Conservation (phyloP, 1,140 invertebrate genomes). For the Drosophila quadrilineata region DNA sequence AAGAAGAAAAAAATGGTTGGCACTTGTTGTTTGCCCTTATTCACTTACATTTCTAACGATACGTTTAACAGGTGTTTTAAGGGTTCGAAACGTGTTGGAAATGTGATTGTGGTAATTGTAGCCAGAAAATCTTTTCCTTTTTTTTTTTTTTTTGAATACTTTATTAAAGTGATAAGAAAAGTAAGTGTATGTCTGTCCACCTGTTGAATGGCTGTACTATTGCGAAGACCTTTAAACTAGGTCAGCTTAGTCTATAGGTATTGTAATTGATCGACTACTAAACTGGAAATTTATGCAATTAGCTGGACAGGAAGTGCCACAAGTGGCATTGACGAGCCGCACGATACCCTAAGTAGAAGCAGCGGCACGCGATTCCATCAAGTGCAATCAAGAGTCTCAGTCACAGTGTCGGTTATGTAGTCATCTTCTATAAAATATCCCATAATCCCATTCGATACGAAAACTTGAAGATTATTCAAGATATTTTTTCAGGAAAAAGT, state of each 20-base stretch:
- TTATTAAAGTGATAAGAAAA: background rate
- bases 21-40: background rate
- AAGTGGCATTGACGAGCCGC: conserved; percentile 11
- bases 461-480: too few species aligned
- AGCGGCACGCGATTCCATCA: conserved; percentile 1
- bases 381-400: background rate
- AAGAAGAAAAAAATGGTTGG: too few species aligned
- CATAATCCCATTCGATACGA: too few species aligned
- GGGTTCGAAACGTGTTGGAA: conserved; percentile 17
- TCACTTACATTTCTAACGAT: background rate
- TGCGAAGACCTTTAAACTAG: conserved; percentile 7
- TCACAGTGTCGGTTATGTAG: background rate
- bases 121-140: background rate
- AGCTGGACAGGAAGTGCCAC: conserved; percentile 25
- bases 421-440: conserved; percentile 4
- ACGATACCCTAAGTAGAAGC: background rate
- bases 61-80: conserved; percentile 27
- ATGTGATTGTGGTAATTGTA: conserved; percentile 26
- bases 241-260: background rate
- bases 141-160: too few species aligned
- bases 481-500: too few species aligned
- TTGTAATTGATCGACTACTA: conserved; percentile 31
- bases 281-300: conserved; percentile 47
- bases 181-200: too few species aligned
- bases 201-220: too few species aligned